Percentiles rank a stretch among this genome's conserved stretches.
Conservation (phyloP, 2,797 vertebrate genomes). For the Galagoides demidoff region DNA sequence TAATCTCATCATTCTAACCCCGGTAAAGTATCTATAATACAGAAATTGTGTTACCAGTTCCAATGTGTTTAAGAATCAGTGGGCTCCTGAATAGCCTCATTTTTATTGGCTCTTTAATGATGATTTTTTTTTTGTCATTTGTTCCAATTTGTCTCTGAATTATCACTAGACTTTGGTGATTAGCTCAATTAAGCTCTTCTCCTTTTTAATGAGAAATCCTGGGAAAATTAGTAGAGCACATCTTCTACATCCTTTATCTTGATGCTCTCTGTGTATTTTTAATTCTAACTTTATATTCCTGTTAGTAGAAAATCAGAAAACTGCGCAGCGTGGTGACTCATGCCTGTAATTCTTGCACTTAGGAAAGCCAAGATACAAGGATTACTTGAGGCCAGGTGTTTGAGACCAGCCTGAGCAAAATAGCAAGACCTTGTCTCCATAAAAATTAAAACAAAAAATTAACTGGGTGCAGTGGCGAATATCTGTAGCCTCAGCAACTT, state of each 20-base stretch:
- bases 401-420: neutral
- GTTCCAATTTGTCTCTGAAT: neutral
- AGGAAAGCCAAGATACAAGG: neutral
- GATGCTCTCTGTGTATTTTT: neutral
- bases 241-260: neutral
- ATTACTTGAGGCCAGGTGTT: neutral
- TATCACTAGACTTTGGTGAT: slow-evolving; percentile 39
- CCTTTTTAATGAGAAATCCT: neutral
- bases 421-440: neutral
- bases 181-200: neutral
- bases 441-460: neutral
- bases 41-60: neutral
- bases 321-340: neutral
- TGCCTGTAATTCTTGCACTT: neutral
- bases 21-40: neutral
- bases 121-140: neutral
- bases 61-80: neutral
- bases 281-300: slow-evolving; percentile 2
- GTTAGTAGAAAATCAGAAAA: neutral
- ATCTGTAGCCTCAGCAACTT: neutral
- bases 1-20: neutral
- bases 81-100: neutral
- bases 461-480: neutral
- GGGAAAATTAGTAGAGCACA: neutral
- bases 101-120: neutral